Evolutionary conservation across 35 echinoderm and acorn worm species (phyloP).

Genomic region (Stichopus chloronotus): DNA sequence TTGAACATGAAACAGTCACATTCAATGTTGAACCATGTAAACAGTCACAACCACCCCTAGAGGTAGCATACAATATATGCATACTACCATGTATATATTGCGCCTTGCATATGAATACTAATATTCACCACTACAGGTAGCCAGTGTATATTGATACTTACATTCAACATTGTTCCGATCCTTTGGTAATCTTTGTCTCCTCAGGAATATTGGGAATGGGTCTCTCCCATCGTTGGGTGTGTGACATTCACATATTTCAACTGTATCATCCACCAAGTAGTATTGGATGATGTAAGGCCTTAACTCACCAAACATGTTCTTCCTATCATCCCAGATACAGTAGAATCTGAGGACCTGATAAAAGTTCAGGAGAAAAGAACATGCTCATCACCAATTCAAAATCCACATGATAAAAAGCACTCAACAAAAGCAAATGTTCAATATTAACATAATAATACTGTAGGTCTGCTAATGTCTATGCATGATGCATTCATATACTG

Average conservation of each 20-base stretch:
- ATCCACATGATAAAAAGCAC: neutral
- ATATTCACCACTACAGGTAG: neutral
- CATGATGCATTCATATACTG: no score
- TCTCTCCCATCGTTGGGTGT: conserved; percentile 95
- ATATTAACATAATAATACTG: no score
- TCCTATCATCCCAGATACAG: conserved; percentile 96
- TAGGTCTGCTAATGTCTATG: no score
- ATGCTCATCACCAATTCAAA: neutral
- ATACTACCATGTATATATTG: no score
- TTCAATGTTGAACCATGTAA: no score
- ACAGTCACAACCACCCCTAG: no score
- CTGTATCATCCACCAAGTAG: conserved; percentile 95
- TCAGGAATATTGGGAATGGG: conserved; percentile 91
- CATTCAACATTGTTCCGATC: conserved; percentile 94
- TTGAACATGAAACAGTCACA: no score
- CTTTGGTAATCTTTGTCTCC: conserved; percentile 89
- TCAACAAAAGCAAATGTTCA: neutral
- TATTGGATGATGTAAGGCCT: conserved; percentile 96
- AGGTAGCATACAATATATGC: no score
- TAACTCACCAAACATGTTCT: conserved; percentile 97
- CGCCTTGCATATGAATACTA: no score
- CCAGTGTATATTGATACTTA: conserved; percentile 54
- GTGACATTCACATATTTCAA: conserved; percentile 92
- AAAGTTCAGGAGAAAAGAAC: neutral
- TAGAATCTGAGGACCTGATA: conserved; percentile 91